Conservation (phyloP, 2,797 vertebrate genomes). For the Discoglossus pictus region DNA sequence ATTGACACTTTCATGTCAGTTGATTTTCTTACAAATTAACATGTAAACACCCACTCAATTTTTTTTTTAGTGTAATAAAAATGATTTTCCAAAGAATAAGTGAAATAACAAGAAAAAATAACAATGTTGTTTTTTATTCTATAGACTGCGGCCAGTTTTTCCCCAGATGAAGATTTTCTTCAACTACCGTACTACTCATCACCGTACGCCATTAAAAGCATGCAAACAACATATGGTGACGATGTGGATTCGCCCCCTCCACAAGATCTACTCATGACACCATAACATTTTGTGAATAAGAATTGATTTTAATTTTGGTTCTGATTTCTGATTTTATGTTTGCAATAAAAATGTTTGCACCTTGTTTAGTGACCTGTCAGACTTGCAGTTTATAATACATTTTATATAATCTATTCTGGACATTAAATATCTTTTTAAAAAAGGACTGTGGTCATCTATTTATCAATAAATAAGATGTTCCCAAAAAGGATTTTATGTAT, state of each 20-base stretch:
- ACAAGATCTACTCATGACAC: conserved; percentile 17
- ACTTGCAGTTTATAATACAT: no score
- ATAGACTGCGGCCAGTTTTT: conserved; percentile 29
- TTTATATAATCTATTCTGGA: no score
- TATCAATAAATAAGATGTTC: no score
- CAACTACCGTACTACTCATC: conserved; percentile 16
- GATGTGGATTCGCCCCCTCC: conserved; percentile 43
- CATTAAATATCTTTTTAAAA: no score
- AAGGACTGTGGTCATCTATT: no score
- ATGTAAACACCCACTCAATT: no score
- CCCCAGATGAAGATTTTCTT: conserved; percentile 22
- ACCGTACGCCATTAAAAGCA: conserved; percentile 1
- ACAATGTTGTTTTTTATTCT: background rate
- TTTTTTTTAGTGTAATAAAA: no score
- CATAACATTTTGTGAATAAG: background rate
- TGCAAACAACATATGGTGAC: conserved; percentile 32
- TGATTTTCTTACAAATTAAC: background rate
- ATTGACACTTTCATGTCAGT: background rate
- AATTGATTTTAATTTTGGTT: background rate
- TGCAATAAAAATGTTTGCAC: conserved; percentile 8
- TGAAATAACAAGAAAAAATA: background rate
- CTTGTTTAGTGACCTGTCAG: no score
- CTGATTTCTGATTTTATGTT: background rate
- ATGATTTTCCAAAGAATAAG: no score
- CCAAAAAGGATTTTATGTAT: no score